Evolutionary conservation across 2,797 vertebrate genomes (phyloP).

Genomic region (Protonibea diacanthus): DNA sequence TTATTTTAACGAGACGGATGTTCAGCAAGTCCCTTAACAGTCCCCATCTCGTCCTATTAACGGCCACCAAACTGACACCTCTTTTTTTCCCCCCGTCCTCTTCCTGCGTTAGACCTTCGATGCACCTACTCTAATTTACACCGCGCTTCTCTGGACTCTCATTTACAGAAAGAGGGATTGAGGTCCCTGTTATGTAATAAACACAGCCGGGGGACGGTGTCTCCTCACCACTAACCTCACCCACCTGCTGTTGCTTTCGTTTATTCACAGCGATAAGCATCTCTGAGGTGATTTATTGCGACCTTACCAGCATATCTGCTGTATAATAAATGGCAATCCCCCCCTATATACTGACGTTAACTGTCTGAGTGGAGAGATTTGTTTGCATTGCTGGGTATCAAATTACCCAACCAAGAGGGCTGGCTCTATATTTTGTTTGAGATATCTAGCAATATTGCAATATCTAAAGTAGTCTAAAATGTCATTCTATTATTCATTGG

Average conservation of each 20-base stretch:
- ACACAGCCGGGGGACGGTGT: slow-evolving; percentile 62
- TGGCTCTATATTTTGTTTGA: slow-evolving; percentile 47
- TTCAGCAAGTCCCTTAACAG: slow-evolving; percentile 6
- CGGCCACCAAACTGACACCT: slow-evolving; percentile 33
- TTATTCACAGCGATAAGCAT: slow-evolving; percentile 76
- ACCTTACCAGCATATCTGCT: slow-evolving; percentile 65
- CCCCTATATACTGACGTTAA: slow-evolving; percentile 50
- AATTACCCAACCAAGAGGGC: slow-evolving; percentile 31
- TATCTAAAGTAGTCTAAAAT: slow-evolving; percentile 29
- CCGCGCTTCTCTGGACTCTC: slow-evolving; percentile 44
- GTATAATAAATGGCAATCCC: slow-evolving; percentile 63
- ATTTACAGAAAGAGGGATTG: slow-evolving; percentile 60
- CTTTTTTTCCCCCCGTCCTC: slow-evolving; percentile 22
- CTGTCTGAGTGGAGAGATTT: slow-evolving; percentile 52
- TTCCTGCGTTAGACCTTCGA: slow-evolving; percentile 40
- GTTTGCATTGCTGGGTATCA: slow-evolving; percentile 50
- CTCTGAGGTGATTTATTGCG: slow-evolving; percentile 74
- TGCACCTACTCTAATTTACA: slow-evolving; percentile 48
- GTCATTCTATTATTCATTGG: slow-evolving; percentile 58
- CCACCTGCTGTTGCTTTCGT: slow-evolving; percentile 67
- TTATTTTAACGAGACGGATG: slow-evolving; percentile 8
- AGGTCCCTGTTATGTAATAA: slow-evolving; percentile 74
- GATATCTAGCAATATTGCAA: slow-evolving; percentile 41
- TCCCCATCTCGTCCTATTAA: slow-evolving; percentile 25
- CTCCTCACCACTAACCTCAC: slow-evolving; percentile 66